These are phyloP conservation scores for Metacarcinus magister DNA, from an alignment of 2,888 invertebrate genomes.

Conservation along the genomic window DNA sequence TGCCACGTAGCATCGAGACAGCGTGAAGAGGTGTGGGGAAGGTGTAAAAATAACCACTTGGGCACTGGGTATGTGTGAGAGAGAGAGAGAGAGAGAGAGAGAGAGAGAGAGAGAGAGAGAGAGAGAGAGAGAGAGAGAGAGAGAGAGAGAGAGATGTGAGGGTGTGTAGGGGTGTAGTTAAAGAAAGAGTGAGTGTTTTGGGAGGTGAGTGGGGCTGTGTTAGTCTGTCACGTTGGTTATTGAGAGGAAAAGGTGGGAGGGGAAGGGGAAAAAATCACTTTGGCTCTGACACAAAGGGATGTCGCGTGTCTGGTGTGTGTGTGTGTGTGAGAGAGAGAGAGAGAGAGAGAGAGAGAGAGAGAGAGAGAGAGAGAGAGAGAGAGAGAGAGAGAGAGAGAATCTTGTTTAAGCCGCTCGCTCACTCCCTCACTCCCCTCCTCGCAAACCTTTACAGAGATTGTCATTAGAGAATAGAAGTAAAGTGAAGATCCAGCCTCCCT, in stretches of 20 bases:
- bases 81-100: too few relatives aligned
- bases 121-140: neutral
- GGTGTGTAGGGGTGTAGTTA: neutral
- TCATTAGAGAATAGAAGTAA: neutral
- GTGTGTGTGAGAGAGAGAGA: neutral
- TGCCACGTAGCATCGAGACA: neutral
- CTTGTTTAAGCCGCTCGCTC: neutral
- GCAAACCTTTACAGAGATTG: neutral
- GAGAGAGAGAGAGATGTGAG: neutral
- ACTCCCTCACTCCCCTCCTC: neutral
- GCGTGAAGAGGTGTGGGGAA: neutral
- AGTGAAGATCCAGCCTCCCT: neutral
- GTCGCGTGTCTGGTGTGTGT: neutral
- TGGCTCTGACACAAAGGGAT: neutral
- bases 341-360: slow-evolving; percentile 45
- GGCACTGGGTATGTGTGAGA: too few relatives aligned
- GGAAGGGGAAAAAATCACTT: neutral
- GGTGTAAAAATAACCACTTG: neutral
- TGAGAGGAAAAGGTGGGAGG: neutral
- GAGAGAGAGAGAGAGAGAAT: slow-evolving; percentile 47
- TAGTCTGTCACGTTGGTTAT: neutral
- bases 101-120: neutral
- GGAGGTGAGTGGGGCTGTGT: neutral
- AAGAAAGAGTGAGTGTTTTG: neutral
- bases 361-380: slow-evolving; percentile 48